Base-by-base conservation (phyloP, 2,888 invertebrate species). In the Flexamia atlantica region DNA sequence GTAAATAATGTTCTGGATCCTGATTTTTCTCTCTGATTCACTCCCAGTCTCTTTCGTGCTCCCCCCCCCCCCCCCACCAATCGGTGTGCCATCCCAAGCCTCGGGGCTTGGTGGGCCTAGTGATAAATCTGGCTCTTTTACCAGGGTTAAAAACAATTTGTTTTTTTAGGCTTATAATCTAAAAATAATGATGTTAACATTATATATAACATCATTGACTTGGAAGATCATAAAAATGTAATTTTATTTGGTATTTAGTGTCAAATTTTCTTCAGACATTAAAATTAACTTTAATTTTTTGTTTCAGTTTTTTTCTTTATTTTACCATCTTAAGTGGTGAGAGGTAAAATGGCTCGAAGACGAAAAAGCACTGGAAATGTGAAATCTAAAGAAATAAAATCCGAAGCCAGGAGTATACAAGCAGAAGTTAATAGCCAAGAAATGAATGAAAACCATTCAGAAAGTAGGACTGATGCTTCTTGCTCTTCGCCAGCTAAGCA, bases 331-430 rank as follows among this genome's bases (percentile, higher is more conserved):
- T 53, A 53, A 53, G 20, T 23, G 23, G 20, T 1, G 4, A 53
- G 53, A 10, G n/a, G 36, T 10, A 14, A 7, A 40, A 79, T 79
- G 79, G 79, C 79, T 20, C 17, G 36, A 32, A 79, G 79, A 30
- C 79, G 79, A 3, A 79, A 57, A 79, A 57, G 79, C 30, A 79
- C 53, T 17, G 50, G 20, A 30, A 79, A 28, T 57, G 57, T n/a
- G 32, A 79, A 79, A 50, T n/a, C 46, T 2, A 72, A 72, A 23
- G 72, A 72, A 20, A 7, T 28, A 17, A 76, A 76, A 46, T 28
- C 17, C 12, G 40, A 76, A 76, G 25, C n/a, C 10, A 76, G 50
- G 17, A 76, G 28, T 76, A 12, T n/a, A 1, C 40, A 23, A 50
- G 25, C 25, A 7, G 76, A 46, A n/a, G 30, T 0, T 20, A 23